Percentiles rank a stretch among this genome's conserved stretches.
phyloP scores from a whole-genome alignment of 2,113 vertebrate genomes.

The Lethenteron camtschaticum region DNA sequence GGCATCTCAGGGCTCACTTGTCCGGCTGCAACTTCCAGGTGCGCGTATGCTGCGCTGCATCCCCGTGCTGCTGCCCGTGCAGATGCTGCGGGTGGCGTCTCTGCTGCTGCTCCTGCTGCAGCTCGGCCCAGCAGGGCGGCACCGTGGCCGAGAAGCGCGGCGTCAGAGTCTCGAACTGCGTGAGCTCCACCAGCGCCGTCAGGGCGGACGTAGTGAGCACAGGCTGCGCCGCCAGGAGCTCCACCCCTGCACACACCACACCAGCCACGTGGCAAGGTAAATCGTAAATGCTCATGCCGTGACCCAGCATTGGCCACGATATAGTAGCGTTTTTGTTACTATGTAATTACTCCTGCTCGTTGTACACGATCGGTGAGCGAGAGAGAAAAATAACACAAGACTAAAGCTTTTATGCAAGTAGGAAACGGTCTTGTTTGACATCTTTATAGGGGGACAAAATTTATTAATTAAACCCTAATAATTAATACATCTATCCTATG shows the following conservation, averaged over 20 bases:
- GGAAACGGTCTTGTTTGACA: too few relatives aligned
- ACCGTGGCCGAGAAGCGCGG: slow-evolving; percentile 92
- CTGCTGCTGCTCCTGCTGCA: slow-evolving; percentile 95
- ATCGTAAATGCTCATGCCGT: too few relatives aligned
- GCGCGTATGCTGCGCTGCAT: slow-evolving; percentile 85
- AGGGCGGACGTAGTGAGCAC: slow-evolving; percentile 32
- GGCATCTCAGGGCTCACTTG: slow-evolving; percentile 24
- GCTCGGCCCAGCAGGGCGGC: slow-evolving; percentile 91
- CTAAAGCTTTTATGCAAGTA: too few relatives aligned
- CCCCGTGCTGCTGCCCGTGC: slow-evolving; percentile 92
- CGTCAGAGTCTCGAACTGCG: slow-evolving; percentile 82
- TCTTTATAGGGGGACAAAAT: too few relatives aligned
- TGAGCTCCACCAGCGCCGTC: slow-evolving; percentile 77
- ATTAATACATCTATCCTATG: too few relatives aligned
- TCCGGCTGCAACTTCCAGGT: slow-evolving; percentile 95
- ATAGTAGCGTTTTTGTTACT: too few relatives aligned
- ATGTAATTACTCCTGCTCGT: too few relatives aligned
- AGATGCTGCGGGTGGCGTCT: slow-evolving; percentile 79
- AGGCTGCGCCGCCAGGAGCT: slow-evolving; percentile 75
- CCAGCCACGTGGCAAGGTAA: too few relatives aligned
- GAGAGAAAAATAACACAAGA: too few relatives aligned
- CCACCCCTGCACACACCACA: slow-evolving; percentile 45
- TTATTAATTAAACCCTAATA: too few relatives aligned
- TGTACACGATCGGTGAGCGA: too few relatives aligned
- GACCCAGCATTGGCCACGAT: too few relatives aligned